Percentiles rank a stretch among this genome's conserved stretches.
Evolutionary conservation across 2,888 invertebrate species (phyloP).

Genomic region (Salpingus planirostris): DNA sequence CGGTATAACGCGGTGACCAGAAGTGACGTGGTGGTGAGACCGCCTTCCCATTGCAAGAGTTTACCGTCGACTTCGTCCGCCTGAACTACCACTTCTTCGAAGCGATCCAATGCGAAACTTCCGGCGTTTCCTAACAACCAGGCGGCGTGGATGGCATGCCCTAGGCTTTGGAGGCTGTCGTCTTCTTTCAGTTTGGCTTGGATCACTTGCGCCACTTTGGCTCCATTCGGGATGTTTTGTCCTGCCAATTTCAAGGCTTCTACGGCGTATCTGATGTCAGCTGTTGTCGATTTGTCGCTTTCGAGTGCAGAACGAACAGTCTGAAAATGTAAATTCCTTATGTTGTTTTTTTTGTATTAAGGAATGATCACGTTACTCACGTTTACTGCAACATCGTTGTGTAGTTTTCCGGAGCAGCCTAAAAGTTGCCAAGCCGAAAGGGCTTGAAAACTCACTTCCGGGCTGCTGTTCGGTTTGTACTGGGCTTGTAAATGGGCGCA

Average conservation of each 20-base stretch:
- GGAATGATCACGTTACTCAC: too few species aligned
- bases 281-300: conserved; percentile 55
- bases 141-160: conserved; percentile 77
- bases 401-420: conserved; percentile 30
- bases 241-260: conserved; percentile 61
- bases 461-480: conserved; percentile 25
- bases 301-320: conserved; percentile 51
- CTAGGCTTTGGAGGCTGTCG: conserved; percentile 65
- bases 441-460: conserved; percentile 30
- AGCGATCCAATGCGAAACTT: conserved; percentile 59
- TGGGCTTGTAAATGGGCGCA: conserved; percentile 30
- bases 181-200: conserved; percentile 76
- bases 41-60: conserved; percentile 86
- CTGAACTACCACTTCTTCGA: conserved; percentile 88
- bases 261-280: conserved; percentile 67
- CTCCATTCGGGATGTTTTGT: conserved; percentile 52
- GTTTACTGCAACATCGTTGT: conserved; percentile 34
- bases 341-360: too few species aligned
- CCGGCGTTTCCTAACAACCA: conserved; percentile 59
- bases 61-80: conserved; percentile 88
- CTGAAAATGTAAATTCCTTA: too few species aligned
- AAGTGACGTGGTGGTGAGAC: conserved; percentile 66
- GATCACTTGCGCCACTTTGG: conserved; percentile 63
- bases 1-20: conserved; percentile 47
- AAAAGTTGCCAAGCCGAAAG: conserved; percentile 29